Evolutionary conservation across 1,140 invertebrate species (phyloP), one percentile per base, ranked within the genome.

Genomic region (Globodera rostochiensis): DNA sequence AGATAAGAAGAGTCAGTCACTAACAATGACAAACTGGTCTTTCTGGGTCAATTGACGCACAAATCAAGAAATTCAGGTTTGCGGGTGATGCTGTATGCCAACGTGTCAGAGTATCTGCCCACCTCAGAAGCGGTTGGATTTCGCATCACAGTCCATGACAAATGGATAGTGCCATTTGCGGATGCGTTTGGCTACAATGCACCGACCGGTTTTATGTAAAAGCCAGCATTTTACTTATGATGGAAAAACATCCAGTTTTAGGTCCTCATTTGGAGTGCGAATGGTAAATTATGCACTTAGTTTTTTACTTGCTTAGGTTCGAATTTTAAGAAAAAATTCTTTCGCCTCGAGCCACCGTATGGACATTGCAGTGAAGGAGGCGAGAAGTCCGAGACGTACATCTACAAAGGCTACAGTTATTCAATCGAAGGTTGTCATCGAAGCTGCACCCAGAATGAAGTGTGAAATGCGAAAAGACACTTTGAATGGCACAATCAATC

Each of bases 51-150:
- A 53, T 53, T 8, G 15, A 15, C 36, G 73, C 57, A 0, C 46
- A 19, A 74, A 67, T 47, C 57, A 49, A 6, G 64, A 15, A 53
- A 70, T 80, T 77, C 19, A 88, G 87, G 88, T 9, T 76, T 89
- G 9, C 86, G 89, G 21, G 84, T 89, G 8, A 53, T 89, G 25
- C 76, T 89, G 1, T 89, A 88, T 70, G 89, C 89, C 4, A 89
- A 89, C 70, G 85, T 89, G 19, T 86, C 82, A n/a, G 89, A 89
- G 76, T 89, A 89, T 73, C 77, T 89, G 13, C 89, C 88, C 11
- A 90, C 89, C 7, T 82, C 89, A 7, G 89, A 90, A 80, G 82
- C 89, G 1, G 88, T 90, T 11, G 88, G 88, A 49, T 90, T 89
- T 64, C 82, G 89, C 7, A 87, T 89, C 8, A 90, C 88, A 13